Base-by-base conservation (phyloP, 1,140 invertebrate genomes). In the Scaptomyza graminum region DNA sequence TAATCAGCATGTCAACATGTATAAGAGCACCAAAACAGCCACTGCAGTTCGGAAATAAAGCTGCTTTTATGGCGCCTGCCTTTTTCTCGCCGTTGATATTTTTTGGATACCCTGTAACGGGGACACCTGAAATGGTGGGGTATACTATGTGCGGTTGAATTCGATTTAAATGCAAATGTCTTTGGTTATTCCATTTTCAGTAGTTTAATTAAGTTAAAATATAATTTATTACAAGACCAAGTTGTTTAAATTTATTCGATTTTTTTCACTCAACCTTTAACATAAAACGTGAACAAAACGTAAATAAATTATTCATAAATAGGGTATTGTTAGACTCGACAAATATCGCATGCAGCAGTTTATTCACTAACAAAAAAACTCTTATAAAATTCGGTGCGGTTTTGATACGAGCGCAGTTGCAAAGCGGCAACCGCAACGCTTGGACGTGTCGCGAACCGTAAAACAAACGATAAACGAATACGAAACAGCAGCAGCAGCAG, bases 311-410 rank as follows among this genome's bases (percentile, higher is more conserved):
- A 16, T 12, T 16, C 37, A 41, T 8, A 15, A 34, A 57, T 18
- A 67, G 69, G 69, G 63, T 72, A 67, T 66, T 11, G 5, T 39
- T 43, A 4, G 16, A 12, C 46, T 12, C 13, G 0, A 31, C 11
- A n/a, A 13, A 4, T n/a, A n/a, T 15, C 15, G n/a, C 39, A 34
- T 47, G 34, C 31, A 3, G 18, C 18, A 22, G 56, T 63, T 60
- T 66, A 49, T 41, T 49, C n/a, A 34, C 31, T 34, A 22, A 46
- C 55, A 50, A 44, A 71, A 49, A 37, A 47, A 72, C 83, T 87
- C 83, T 87, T 83, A 87, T 87, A 87, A 87, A 87, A 66, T 87
- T 83, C 71, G 76, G 56, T 89, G 79, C 54, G 79, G 44, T 47
- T 73, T 75, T 61, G 79, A 67, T 63, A 56, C 66, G 64, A 68